phyloP scores from a whole-genome alignment of 2,888 invertebrate genomes.

The Eledona agricola region DNA sequence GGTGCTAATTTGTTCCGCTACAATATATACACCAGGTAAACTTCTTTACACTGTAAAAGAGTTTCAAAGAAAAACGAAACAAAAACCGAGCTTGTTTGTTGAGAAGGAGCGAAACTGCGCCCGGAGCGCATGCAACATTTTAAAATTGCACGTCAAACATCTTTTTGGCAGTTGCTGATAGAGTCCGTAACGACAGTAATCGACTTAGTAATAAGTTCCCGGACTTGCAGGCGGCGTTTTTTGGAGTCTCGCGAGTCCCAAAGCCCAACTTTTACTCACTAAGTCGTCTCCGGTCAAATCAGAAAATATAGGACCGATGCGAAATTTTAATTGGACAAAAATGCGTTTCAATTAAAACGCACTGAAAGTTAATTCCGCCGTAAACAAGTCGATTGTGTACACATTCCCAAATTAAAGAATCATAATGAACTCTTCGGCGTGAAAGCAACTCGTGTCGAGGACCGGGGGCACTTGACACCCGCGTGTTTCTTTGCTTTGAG shows the following conservation, averaged over 20 bases:
- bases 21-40: constrained; percentile 13
- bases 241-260: too few species aligned
- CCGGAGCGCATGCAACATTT: too few species aligned
- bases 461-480: constrained; percentile 43
- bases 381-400: constrained; percentile 47
- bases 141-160: too few species aligned
- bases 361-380: constrained; percentile 34
- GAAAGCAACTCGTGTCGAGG: constrained; percentile 46
- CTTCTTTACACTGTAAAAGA: constrained; percentile 4
- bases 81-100: background rate
- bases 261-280: background rate
- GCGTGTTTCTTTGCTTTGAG: constrained; percentile 50
- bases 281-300: background rate
- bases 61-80: too few species aligned
- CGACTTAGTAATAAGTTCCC: too few species aligned
- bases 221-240: too few species aligned
- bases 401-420: constrained; percentile 55
- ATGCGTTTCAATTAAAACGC: constrained; percentile 30
- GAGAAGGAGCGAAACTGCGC: too few species aligned
- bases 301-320: background rate
- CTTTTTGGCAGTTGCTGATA: too few species aligned
- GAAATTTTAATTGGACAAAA: constrained; percentile 17
- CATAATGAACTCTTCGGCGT: constrained; percentile 53
- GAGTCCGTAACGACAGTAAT: too few species aligned
- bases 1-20: constrained; percentile 30